Evolutionary conservation across 1,140 invertebrate genomes (phyloP).

Genomic region (Anadara kagoshimensis): DNA sequence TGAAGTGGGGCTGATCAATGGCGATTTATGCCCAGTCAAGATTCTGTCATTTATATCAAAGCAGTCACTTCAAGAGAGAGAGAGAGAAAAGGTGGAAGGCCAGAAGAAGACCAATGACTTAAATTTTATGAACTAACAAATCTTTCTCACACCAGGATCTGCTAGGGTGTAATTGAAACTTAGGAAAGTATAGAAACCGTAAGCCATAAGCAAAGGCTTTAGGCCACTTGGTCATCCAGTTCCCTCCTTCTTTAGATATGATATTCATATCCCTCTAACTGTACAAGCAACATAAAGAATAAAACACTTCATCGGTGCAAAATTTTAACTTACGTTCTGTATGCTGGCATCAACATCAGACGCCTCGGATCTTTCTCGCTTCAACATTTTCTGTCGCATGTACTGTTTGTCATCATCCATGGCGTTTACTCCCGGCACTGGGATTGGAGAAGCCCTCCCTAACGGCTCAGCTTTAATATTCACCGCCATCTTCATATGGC

Average conservation of each 20-base stretch:
- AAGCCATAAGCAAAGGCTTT: background rate
- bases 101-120: too few species aligned
- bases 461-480: slow-evolving; percentile 31
- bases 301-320: too few species aligned
- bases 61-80: too few species aligned
- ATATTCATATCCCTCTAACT: background rate
- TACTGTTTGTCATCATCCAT: slow-evolving; percentile 40
- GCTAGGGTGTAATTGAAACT: slow-evolving; percentile 5
- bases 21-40: too few species aligned
- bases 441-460: slow-evolving; percentile 19
- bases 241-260: background rate
- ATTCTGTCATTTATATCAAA: too few species aligned
- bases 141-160: background rate
- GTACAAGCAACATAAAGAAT: background rate
- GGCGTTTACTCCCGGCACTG: slow-evolving; percentile 25
- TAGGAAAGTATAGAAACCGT: background rate
- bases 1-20: too few species aligned
- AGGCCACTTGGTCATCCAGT: background rate
- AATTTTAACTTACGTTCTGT: background rate
- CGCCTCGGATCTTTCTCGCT: slow-evolving; percentile 12
- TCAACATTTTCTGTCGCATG: slow-evolving; percentile 14
- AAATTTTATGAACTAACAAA: background rate
- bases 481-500: slow-evolving; percentile 30
- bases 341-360: slow-evolving; percentile 14
- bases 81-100: too few species aligned